Percentiles rank a stretch among this genome's conserved stretches.
Conservation (phyloP, 2,888 invertebrate genomes). For the Drosophila dives region DNA sequence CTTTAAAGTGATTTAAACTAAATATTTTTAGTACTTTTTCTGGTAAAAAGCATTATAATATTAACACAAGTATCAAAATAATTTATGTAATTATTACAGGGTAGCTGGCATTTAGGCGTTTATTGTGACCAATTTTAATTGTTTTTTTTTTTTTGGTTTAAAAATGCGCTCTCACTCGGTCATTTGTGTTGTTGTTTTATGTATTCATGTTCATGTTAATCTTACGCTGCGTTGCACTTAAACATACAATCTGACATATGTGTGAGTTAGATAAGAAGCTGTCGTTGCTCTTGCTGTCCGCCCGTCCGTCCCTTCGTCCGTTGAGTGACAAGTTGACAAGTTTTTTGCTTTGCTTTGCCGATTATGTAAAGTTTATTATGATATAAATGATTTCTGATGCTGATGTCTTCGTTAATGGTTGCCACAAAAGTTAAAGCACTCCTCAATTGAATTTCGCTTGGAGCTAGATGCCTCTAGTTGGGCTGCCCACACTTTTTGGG, state of each 20-base stretch:
- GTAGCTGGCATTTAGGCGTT: not conserved
- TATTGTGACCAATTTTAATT: conserved; percentile 34
- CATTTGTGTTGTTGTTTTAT: conserved; percentile 29
- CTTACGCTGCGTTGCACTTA: conserved; percentile 79
- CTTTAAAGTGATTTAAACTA: not conserved
- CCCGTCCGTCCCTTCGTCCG: conserved; percentile 13
- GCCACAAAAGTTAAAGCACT: conserved; percentile 19
- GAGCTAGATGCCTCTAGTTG: not conserved
- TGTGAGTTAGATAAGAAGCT: conserved; percentile 66
- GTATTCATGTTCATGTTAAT: conserved; percentile 66
- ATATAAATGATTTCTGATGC: conserved; percentile 2
- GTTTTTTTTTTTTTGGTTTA: conserved; percentile 57
- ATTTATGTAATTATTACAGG: conserved; percentile 13
- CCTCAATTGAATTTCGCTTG: conserved; percentile 56
- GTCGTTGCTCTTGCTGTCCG: conserved; percentile 30
- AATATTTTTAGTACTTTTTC: not conserved
- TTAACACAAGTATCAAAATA: not conserved
- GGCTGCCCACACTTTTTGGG: conserved; percentile 34
- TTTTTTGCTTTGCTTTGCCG: conserved; percentile 26
- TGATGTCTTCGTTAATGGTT: conserved; percentile 27
- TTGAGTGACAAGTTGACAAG: conserved; percentile 64
- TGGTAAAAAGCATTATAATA: not conserved
- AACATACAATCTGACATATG: conserved; percentile 10
- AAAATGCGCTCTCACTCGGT: conserved; percentile 57
- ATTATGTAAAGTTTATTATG: conserved; percentile 56